A percentile compares a stretch with the other conserved stretches of the same genome.
phyloP scores from a whole-genome alignment of 2,113 vertebrate genomes.

The Gallinago jamesoni region DNA sequence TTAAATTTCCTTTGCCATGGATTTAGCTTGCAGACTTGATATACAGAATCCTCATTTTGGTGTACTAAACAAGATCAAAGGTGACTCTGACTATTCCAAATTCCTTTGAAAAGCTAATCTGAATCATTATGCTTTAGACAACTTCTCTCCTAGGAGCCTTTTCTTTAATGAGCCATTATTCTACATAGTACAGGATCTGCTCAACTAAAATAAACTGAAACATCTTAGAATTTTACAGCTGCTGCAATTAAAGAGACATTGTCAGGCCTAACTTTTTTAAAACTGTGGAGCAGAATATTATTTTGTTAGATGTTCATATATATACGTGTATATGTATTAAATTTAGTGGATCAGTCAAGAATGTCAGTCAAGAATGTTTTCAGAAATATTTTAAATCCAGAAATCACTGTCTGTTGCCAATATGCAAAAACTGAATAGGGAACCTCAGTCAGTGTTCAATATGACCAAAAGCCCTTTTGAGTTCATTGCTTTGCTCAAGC shows the following conservation, averaged over 20 bases:
- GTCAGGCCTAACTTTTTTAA: background rate
- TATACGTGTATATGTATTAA: background rate
- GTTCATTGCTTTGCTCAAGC: background rate
- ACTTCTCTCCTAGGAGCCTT: constrained; percentile 9
- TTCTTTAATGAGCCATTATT: constrained; percentile 55
- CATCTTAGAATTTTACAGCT: constrained; percentile 23
- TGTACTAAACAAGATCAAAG: constrained; percentile 63
- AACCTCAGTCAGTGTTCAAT: background rate
- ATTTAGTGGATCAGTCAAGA: background rate
- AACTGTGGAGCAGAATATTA: background rate
- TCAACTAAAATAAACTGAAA: background rate
- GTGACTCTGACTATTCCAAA: constrained; percentile 17
- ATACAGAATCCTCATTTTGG: constrained; percentile 25
- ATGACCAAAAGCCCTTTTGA: background rate
- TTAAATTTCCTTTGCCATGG: constrained; percentile 13
- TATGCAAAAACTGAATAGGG: background rate
- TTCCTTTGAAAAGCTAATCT: constrained; percentile 59
- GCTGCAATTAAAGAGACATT: background rate
- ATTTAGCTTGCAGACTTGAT: constrained; percentile 11
- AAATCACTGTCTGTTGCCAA: background rate
- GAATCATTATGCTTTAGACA: constrained; percentile 42
- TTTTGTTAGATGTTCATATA: background rate
- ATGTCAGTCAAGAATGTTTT: fast-evolving
- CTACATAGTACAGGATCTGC: background rate
- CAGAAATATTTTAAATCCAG: background rate